phyloP scores from a whole-genome alignment of 2,888 invertebrate species.

The Harpalus rubripes region DNA sequence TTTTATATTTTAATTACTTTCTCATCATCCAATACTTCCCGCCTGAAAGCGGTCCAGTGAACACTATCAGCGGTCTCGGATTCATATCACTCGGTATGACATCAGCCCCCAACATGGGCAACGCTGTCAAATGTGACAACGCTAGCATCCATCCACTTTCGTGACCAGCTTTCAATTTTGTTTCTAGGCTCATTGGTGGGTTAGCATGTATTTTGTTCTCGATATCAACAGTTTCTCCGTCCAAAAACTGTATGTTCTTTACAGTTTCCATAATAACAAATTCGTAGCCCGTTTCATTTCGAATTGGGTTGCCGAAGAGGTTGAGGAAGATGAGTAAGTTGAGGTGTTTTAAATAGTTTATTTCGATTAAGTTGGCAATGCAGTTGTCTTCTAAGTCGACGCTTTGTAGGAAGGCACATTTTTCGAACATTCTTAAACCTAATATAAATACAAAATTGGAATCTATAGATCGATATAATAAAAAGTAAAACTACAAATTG shows the following conservation, averaged over 20 bases:
- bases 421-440: slow-evolving; percentile 79
- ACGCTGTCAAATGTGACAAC: slow-evolving; percentile 73
- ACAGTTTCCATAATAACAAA: slow-evolving; percentile 74
- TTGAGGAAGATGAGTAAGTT: slow-evolving; percentile 74
- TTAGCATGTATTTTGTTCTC: slow-evolving; percentile 71
- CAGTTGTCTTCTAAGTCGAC: slow-evolving; percentile 75
- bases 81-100: slow-evolving; percentile 74
- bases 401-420: slow-evolving; percentile 73
- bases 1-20: neutral
- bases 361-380: slow-evolving; percentile 75
- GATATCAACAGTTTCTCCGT: slow-evolving; percentile 73
- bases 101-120: slow-evolving; percentile 70
- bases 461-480: too few species aligned
- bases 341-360: slow-evolving; percentile 73
- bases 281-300: slow-evolving; percentile 74
- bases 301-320: slow-evolving; percentile 74
- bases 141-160: slow-evolving; percentile 73
- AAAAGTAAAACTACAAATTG: too few species aligned
- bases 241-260: slow-evolving; percentile 74
- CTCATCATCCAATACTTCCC: slow-evolving; percentile 54
- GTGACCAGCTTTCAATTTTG: slow-evolving; percentile 72
- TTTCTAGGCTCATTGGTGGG: slow-evolving; percentile 72
- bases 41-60: slow-evolving; percentile 76
- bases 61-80: slow-evolving; percentile 75
- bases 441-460: slow-evolving; percentile 55